Evolutionary conservation across 2,888 invertebrate species (phyloP).

Genomic region (Caenorhabditis japonica): DNA sequence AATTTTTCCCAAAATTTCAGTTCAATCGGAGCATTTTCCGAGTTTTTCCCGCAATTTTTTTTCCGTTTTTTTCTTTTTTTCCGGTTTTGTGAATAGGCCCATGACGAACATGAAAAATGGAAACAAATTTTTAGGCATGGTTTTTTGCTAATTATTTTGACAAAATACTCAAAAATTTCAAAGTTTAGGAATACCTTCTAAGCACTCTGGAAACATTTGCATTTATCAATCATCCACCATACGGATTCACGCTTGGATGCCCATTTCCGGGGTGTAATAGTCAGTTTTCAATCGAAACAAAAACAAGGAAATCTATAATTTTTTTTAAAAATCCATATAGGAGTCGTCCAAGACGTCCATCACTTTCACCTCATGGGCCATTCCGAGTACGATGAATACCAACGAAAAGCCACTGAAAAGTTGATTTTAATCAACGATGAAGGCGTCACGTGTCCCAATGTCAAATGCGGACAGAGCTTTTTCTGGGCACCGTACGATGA

Average conservation of each 20-base stretch:
- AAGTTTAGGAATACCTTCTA: slow-evolving; percentile 51
- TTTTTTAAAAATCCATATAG: slow-evolving; percentile 15
- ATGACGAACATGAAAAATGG: no score
- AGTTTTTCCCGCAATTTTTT: no score
- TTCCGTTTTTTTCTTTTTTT: no score
- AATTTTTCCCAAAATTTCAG: no score
- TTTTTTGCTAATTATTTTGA: no score
- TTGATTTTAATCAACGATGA: slow-evolving; percentile 60
- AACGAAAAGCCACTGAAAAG: slow-evolving; percentile 65
- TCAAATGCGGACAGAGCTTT: slow-evolving; percentile 65
- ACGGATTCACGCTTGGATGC: slow-evolving; percentile 66
- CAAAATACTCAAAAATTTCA: not conserved
- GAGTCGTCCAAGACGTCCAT: slow-evolving; percentile 65
- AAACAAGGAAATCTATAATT: not conserved
- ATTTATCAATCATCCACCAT: slow-evolving; percentile 57
- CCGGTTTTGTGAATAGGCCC: no score
- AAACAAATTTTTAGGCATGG: no score
- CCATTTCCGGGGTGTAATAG: slow-evolving; percentile 58
- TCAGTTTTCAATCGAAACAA: slow-evolving; percentile 17
- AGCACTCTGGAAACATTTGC: slow-evolving; percentile 46
- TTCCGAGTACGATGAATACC: slow-evolving; percentile 64
- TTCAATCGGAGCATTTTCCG: no score
- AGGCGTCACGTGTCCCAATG: slow-evolving; percentile 65
- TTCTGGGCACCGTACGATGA: slow-evolving; percentile 64
- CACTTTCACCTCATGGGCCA: slow-evolving; percentile 67